A percentile compares a stretch with the other conserved stretches of the same genome.
These are phyloP conservation scores for Zaprionus vittiger DNA, from an alignment of 1,140 invertebrate species.

Conservation along the genomic window DNA sequence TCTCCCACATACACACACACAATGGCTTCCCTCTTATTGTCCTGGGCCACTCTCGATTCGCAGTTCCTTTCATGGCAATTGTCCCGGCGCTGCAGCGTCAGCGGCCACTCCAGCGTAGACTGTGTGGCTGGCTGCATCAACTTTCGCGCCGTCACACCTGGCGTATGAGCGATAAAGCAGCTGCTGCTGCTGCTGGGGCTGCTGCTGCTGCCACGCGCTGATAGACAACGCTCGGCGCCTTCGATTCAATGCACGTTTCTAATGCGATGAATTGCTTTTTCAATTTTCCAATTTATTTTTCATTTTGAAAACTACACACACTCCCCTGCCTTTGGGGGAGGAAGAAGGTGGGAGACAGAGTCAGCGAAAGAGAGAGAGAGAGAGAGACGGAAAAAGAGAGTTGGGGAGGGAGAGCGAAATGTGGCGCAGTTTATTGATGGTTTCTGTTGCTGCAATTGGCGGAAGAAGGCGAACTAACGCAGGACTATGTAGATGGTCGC, in stretches of 20 bases:
- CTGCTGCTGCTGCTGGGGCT: background rate
- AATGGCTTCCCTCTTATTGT: background rate
- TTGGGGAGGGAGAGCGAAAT: slow-evolving; percentile 20
- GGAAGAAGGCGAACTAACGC: slow-evolving; percentile 8
- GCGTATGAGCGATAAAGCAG: slow-evolving; percentile 47
- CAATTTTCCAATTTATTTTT: slow-evolving; percentile 81
- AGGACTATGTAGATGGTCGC: background rate
- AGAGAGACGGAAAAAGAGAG: background rate
- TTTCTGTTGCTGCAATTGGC: slow-evolving; percentile 41
- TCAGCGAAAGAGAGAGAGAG: background rate
- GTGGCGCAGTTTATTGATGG: slow-evolving; percentile 54
- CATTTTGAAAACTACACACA: slow-evolving; percentile 59
- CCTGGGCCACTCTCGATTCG: background rate
- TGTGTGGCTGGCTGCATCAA: slow-evolving; percentile 21
- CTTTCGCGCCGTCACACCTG: slow-evolving; percentile 39
- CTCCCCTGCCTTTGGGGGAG: slow-evolving; percentile 11
- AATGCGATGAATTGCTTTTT: slow-evolving; percentile 80
- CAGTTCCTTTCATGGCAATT: slow-evolving; percentile 30
- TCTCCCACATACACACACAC: slow-evolving; percentile 7
- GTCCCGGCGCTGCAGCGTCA: slow-evolving; percentile 15
- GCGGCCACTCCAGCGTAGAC: background rate
- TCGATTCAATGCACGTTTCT: slow-evolving; percentile 69
- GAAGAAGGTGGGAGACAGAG: slow-evolving; percentile 3
- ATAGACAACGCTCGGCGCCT: slow-evolving; percentile 44
- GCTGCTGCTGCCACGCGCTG: slow-evolving; percentile 7